Base-by-base conservation (phyloP, 2,113 vertebrate species). In the Tauraco erythrolophus region DNA sequence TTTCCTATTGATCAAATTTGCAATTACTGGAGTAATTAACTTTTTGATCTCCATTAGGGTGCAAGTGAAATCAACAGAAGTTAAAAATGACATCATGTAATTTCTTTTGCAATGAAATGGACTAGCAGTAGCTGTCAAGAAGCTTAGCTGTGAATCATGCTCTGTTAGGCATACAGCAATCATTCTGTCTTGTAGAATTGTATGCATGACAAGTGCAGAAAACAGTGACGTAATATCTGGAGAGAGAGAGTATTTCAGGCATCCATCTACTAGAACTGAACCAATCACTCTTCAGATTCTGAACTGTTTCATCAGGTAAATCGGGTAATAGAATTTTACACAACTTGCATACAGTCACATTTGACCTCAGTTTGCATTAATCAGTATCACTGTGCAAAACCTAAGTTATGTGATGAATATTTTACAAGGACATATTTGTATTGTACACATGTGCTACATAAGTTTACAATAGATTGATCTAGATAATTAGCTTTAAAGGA, bases 21-120 rank as follows among this genome's bases (percentile, higher is more conserved):
- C 13, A 87, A 81, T 85, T 91, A 76, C 56, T 68, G 39, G 30
- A 93, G 14, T 64, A 86, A 70, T 85, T 94, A 83, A 81, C 71
- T 68, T 95, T 80, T 77, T 94, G 35, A 71, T 94, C 69, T 88
- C 76, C 23, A 22, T 70, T 43, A 31, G 3, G 19, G 15, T 91
- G 9, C 45, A 81, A 66, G 30, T 37, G 30, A 83, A 83, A 64
- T 48, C 28, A 50, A 54, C 33, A 80, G 35, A 68, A 58, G 37
- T 64, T 60, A 5, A 33, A 95, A 84, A 72, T 51, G 11, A 45
- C 53, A 68, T 3, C 7, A 48, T 45, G 45, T 18, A 51, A 7
- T 10, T 78, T 48, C 76, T 88, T 88, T 76, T 62, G 46, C 37
- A 54, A 53, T 56, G n/a, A 77, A 88, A 62, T 46, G 10, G 19